Conservation (phyloP, 2,888 invertebrate species). For the Erannis defoliaria region DNA sequence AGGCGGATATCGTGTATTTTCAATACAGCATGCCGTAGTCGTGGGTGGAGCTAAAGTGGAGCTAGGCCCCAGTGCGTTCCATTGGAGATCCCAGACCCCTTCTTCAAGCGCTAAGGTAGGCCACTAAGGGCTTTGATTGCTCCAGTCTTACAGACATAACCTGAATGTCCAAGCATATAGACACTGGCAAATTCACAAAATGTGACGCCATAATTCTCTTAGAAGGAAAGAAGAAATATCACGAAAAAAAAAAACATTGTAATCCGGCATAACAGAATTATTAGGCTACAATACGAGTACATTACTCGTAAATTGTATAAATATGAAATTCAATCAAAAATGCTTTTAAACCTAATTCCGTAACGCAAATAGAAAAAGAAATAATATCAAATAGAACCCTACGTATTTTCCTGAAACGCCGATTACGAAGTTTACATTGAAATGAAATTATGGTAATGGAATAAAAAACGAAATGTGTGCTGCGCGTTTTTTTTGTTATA, state of each 20-base stretch:
- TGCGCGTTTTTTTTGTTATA: constrained; percentile 10
- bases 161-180: no score
- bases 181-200: no score
- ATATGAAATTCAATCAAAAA: constrained; percentile 38
- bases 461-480: constrained; percentile 26
- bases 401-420: constrained; percentile 44
- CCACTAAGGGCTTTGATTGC: no score
- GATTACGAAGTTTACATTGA: constrained; percentile 55
- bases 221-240: no score
- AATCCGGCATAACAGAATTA: constrained; percentile 26
- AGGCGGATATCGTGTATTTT: no score
- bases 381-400: constrained; percentile 47
- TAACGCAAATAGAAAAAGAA: constrained; percentile 45
- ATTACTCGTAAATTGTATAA: constrained; percentile 33
- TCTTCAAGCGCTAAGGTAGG: no score
- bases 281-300: constrained; percentile 11
- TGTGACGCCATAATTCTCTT: no score
- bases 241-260: constrained; percentile 13
- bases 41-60: no score
- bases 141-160: no score
- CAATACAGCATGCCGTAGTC: no score
- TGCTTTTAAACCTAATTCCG: constrained; percentile 41
- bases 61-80: no score
- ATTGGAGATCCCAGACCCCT: no score
- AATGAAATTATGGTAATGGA: constrained; percentile 51